Percentiles rank a stretch among this genome's conserved stretches.
Conservation (phyloP, 2,113 vertebrate genomes). For the Aphelocoma coerulescens region DNA sequence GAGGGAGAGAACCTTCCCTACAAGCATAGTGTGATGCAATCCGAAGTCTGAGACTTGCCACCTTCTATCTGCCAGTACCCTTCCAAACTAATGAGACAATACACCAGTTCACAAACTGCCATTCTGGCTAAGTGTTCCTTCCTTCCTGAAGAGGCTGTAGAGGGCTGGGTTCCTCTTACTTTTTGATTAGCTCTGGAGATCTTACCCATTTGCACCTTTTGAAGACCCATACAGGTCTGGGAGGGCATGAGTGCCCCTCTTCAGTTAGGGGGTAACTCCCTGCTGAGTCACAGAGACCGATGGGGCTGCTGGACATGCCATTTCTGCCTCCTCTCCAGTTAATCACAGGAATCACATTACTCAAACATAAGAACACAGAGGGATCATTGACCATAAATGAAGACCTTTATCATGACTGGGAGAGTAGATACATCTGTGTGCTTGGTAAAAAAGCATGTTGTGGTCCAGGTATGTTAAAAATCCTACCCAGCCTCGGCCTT, state of each 20-base stretch:
- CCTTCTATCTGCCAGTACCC: not conserved
- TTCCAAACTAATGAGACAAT: not conserved
- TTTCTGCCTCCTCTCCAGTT: not conserved
- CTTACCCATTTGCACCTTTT: not conserved
- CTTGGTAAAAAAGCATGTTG: not conserved
- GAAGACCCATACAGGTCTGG: not conserved
- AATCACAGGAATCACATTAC: not conserved
- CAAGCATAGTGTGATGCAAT: not conserved
- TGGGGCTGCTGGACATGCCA: not conserved
- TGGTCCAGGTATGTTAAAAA: not conserved
- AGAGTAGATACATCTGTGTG: not conserved
- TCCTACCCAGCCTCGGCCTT: not conserved
- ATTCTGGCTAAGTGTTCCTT: not conserved
- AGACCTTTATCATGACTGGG: not conserved
- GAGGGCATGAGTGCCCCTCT: not conserved
- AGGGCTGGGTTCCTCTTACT: not conserved
- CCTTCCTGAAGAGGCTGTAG: not conserved
- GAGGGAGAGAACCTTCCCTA: not conserved
- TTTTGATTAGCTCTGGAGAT: not conserved
- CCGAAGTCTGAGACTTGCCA: not conserved
- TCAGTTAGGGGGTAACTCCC: not conserved
- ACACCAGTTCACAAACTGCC: not conserved
- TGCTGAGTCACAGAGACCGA: rapidly evolving
- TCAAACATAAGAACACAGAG: not conserved
- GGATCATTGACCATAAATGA: not conserved